A percentile compares a stretch with the other conserved stretches of the same genome.
These are phyloP conservation scores for Aptenodytes patagonicus DNA, from an alignment of 2,113 vertebrate species.

Conservation along the genomic window DNA sequence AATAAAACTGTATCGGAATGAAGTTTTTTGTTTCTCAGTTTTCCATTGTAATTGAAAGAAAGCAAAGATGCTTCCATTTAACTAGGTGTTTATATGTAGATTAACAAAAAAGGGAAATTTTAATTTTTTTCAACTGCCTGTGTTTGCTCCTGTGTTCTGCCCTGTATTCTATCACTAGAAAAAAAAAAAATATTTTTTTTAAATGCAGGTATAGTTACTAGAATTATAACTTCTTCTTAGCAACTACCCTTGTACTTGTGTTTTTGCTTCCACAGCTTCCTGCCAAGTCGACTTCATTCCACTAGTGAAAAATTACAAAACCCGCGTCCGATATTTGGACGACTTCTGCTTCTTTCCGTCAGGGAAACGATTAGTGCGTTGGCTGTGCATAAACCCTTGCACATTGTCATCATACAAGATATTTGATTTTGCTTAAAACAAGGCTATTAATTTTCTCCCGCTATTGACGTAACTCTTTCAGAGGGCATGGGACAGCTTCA, in stretches of 20 bases:
- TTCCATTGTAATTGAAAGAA: background rate
- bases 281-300: background rate
- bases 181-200: background rate
- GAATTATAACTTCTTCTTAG: background rate
- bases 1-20: background rate
- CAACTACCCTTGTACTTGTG: background rate
- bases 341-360: background rate
- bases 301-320: background rate
- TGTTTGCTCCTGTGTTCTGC: background rate
- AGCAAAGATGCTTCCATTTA: background rate
- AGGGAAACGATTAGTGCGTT: background rate
- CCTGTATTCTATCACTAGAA: background rate
- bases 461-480: background rate
- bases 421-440: background rate
- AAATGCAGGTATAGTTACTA: background rate
- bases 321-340: background rate
- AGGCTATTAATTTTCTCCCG: background rate
- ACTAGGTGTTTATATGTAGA: background rate
- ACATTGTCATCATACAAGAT: background rate
- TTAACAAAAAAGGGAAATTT: background rate
- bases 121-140: background rate
- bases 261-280: background rate
- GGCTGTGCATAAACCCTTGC: background rate
- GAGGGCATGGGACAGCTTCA: background rate
- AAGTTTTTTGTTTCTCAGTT: background rate